Percentiles rank a stretch among this genome's conserved stretches.
Evolutionary conservation across 2,797 vertebrate species (phyloP).

Genomic region (Diglossa cyanea): DNA sequence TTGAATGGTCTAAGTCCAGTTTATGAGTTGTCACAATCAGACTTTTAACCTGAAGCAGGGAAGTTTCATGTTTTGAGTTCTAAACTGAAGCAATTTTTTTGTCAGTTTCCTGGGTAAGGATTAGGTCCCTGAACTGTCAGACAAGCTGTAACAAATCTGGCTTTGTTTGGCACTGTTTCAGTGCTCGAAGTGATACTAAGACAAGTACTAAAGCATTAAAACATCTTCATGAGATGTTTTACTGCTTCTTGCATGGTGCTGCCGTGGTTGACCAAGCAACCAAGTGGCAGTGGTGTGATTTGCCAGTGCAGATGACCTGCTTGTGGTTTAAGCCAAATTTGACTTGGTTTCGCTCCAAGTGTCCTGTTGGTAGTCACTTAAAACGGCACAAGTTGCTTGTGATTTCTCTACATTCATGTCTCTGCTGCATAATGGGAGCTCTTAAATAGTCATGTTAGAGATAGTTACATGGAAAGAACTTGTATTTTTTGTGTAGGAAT

Average conservation of each 20-base stretch:
- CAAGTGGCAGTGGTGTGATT: not conserved
- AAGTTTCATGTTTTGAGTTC: not conserved
- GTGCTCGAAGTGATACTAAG: not conserved
- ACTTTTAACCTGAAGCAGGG: not conserved
- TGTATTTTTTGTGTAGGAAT: not conserved
- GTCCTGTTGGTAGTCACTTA: not conserved
- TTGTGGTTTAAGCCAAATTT: not conserved
- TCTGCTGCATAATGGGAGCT: not conserved
- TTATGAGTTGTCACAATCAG: not conserved
- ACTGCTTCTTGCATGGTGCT: not conserved
- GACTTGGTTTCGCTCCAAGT: not conserved
- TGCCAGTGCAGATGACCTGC: not conserved
- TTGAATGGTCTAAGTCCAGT: not conserved
- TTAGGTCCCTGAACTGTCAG: not conserved
- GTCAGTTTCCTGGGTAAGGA: not conserved
- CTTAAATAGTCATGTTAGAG: not conserved
- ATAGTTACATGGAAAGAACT: not conserved
- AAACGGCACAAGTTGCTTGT: not conserved
- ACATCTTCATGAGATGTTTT: not conserved
- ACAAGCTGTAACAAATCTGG: not conserved
- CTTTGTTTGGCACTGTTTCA: not conserved
- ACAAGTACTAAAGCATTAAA: not conserved
- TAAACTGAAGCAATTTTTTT: not conserved
- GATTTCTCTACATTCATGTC: not conserved
- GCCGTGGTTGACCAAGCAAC: not conserved